Evolutionary conservation across 2,797 vertebrate genomes (phyloP).

Genomic region (Malacoraja senta): DNA sequence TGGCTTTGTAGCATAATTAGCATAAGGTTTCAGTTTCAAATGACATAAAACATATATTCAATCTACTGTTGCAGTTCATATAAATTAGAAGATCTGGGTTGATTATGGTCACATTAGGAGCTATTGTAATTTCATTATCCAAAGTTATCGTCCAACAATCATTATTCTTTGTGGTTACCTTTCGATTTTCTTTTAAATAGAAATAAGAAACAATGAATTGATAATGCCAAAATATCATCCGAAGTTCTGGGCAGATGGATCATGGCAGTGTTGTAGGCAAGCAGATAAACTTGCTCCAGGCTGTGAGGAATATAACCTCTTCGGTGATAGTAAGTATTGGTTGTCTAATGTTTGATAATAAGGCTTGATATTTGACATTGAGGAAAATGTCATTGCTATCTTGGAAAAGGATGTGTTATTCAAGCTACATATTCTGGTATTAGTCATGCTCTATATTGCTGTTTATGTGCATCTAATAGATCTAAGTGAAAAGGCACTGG

Average conservation of each 20-base stretch:
- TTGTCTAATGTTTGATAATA: constrained; percentile 27
- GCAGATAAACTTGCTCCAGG: constrained; percentile 79
- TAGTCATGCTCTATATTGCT: neutral
- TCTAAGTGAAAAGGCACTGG: neutral
- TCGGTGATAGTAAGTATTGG: constrained; percentile 70
- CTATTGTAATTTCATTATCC: neutral
- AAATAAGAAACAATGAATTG: constrained; percentile 74
- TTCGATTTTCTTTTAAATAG: constrained; percentile 51
- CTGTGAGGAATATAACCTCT: constrained; percentile 81
- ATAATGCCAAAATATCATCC: constrained; percentile 83
- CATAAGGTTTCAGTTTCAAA: neutral
- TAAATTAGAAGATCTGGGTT: neutral
- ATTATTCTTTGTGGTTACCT: neutral
- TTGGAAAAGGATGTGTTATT: neutral
- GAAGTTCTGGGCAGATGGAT: constrained; percentile 83
- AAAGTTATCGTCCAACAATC: neutral
- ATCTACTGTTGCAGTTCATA: neutral
- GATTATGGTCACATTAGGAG: neutral
- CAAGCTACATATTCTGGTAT: neutral
- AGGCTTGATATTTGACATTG: neutral
- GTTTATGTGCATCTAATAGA: neutral
- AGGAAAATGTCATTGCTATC: neutral
- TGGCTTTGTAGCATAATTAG: neutral
- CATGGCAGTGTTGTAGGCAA: constrained; percentile 86
- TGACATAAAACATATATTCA: neutral